Evolutionary conservation across 2,113 vertebrate species (phyloP).

Genomic region (Progne subis): DNA sequence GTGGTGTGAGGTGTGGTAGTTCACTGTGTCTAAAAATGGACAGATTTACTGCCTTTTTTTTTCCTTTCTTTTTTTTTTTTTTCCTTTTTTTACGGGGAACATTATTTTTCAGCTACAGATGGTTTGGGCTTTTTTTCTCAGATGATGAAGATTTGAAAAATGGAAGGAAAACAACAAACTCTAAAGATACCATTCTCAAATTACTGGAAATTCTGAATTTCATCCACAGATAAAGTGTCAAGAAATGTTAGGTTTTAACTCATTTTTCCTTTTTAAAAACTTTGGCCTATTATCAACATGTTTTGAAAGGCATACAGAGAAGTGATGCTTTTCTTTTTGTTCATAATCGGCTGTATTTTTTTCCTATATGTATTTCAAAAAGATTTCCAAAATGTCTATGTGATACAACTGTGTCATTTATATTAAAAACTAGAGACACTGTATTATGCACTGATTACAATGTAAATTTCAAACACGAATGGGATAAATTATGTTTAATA

Average conservation of each 20-base stretch:
- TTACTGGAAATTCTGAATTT: neutral
- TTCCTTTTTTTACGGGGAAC: neutral
- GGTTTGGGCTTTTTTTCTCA: neutral
- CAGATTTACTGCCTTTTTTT: neutral
- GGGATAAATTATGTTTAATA: neutral
- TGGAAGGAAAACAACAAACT: neutral
- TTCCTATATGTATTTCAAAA: neutral
- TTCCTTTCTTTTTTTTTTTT: neutral
- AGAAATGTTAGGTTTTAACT: neutral
- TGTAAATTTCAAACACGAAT: neutral
- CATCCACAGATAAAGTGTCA: neutral
- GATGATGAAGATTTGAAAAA: neutral
- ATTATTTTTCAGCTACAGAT: neutral
- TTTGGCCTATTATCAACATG: neutral
- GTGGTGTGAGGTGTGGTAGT: neutral
- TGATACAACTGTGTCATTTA: neutral
- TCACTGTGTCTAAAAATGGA: neutral
- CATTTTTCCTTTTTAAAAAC: neutral
- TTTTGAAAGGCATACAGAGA: neutral
- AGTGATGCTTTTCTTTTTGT: neutral
- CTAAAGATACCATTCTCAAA: neutral
- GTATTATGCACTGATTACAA: neutral
- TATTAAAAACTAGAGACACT: neutral
- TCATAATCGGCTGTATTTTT: neutral
- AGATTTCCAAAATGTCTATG: neutral